phyloP scores from a whole-genome alignment of 2,888 invertebrate species.

The Camptogramma bilineatum region DNA sequence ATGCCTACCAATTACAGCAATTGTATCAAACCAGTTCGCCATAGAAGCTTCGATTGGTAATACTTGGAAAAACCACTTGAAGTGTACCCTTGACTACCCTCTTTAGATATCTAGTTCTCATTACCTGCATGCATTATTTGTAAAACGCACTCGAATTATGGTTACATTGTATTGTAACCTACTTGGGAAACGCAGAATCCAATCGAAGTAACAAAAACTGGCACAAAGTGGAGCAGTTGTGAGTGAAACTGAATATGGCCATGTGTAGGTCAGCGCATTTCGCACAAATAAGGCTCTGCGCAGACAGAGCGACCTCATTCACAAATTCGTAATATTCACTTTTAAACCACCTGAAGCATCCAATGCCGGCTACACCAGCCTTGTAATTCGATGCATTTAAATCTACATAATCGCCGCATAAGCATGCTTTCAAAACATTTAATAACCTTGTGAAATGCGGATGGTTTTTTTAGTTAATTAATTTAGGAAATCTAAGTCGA shows the following conservation, averaged over 20 bases:
- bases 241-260: conserved; percentile 52
- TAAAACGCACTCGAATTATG: neutral
- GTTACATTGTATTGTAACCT: neutral
- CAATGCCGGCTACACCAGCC: conserved; percentile 33
- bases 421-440: conserved; percentile 38
- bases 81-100: conserved; percentile 17
- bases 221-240: conserved; percentile 39
- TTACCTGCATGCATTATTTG: conserved; percentile 1
- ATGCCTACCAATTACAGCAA: conserved; percentile 26
- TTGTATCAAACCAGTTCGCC: conserved; percentile 16
- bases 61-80: conserved; percentile 1
- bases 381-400: conserved; percentile 38
- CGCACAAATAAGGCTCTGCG: conserved; percentile 42
- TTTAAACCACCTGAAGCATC: conserved; percentile 1
- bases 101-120: neutral
- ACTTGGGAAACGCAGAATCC: neutral
- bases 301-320: conserved; percentile 49
- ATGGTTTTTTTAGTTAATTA: conserved; percentile 30
- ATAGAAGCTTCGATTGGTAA: conserved; percentile 26
- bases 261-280: conserved; percentile 58
- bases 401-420: conserved; percentile 31
- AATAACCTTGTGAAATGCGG: conserved; percentile 36
- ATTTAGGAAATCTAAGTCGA: conserved; percentile 30
- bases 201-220: conserved; percentile 29
- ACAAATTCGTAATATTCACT: conserved; percentile 33